A percentile compares a stretch with the other conserved stretches of the same genome.
These are phyloP conservation scores for Tinea pellionella DNA, from an alignment of 2,888 invertebrate species.

Conservation along the genomic window DNA sequence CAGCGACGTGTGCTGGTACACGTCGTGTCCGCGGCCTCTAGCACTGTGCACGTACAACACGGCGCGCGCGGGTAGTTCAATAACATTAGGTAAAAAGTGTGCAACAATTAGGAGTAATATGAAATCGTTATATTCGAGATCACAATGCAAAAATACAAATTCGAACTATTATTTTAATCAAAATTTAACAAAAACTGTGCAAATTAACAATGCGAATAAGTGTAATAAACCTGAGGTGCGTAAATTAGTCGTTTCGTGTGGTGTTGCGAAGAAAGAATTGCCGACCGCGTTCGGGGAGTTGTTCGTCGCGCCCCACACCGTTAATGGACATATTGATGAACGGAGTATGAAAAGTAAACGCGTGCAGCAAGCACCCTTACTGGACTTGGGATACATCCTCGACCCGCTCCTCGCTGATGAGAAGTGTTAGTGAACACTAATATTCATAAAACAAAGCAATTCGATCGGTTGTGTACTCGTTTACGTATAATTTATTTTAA, in stretches of 20 bases:
- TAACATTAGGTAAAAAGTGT: constrained; percentile 62
- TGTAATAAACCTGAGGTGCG: constrained; percentile 60
- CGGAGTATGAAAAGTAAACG: constrained; percentile 16
- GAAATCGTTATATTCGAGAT: constrained; percentile 37
- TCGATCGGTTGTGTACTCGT: constrained; percentile 53
- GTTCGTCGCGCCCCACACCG: constrained; percentile 21
- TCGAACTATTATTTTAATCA: constrained; percentile 47
- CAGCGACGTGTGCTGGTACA: constrained; percentile 58
- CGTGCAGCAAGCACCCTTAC: constrained; percentile 32
- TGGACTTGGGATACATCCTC: constrained; percentile 54
- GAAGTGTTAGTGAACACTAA: constrained; percentile 47
- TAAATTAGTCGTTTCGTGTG: constrained; percentile 59
- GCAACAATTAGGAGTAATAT: constrained; percentile 61
- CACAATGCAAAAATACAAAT: constrained; percentile 19
- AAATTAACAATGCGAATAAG: constrained; percentile 52
- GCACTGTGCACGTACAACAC: constrained; percentile 69
- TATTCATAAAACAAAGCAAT: constrained; percentile 41
- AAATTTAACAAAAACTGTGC: constrained; percentile 52
- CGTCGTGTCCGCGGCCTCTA: constrained; percentile 70
- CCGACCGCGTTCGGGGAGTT: constrained; percentile 15
- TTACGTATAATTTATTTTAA: constrained; percentile 18
- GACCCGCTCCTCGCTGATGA: constrained; percentile 63
- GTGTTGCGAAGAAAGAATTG: constrained; percentile 26
- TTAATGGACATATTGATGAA: constrained; percentile 38
- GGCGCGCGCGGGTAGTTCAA: constrained; percentile 66